A percentile compares a stretch with the other conserved stretches of the same genome.
Evolutionary conservation across 2,888 invertebrate genomes (phyloP).

Genomic region (Drosophila diplacantha): DNA sequence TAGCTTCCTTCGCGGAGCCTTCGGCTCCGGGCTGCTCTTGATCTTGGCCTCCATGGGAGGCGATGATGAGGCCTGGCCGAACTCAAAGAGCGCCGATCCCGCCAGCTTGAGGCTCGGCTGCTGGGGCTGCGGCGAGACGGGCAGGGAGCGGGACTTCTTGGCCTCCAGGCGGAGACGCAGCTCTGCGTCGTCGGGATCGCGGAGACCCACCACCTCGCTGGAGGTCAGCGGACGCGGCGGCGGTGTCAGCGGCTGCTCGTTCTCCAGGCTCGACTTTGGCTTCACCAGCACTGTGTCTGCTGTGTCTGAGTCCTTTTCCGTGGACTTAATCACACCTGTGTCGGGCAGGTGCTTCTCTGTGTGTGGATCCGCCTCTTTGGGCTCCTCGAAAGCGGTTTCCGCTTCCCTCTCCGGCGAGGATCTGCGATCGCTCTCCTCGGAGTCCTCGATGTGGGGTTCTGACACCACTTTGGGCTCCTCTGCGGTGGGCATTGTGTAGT

Average conservation of each 20-base stretch:
- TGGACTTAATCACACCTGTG: background rate
- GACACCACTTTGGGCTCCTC: conserved; percentile 21
- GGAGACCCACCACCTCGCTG: conserved; percentile 71
- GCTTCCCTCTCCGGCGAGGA: conserved; percentile 1
- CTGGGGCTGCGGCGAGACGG: conserved; percentile 71
- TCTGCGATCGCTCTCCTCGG: conserved; percentile 7
- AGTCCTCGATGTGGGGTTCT: conserved; percentile 2
- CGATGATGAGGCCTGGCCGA: conserved; percentile 39
- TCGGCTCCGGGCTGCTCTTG: conserved; percentile 9
- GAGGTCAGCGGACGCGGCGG: conserved; percentile 75
- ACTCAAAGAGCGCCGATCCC: conserved; percentile 63
- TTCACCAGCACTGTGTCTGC: conserved; percentile 18
- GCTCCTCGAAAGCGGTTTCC: conserved; percentile 29
- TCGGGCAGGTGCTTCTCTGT: background rate
- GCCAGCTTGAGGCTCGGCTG: conserved; percentile 51
- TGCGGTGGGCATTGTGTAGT: conserved; percentile 46
- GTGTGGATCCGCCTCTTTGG: conserved; percentile 4
- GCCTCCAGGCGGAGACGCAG: conserved; percentile 59
- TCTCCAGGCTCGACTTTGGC: conserved; percentile 29
- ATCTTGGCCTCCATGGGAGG: conserved; percentile 14
- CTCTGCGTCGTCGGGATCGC: conserved; percentile 64
- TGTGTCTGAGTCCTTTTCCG: conserved; percentile 7
- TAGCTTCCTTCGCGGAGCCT: conserved; percentile 19
- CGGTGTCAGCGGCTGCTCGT: conserved; percentile 61
- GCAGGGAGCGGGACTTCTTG: conserved; percentile 74